Evolutionary conservation across 2,113 vertebrate genomes (phyloP).

Genomic region (Scartelaos histophorus): DNA sequence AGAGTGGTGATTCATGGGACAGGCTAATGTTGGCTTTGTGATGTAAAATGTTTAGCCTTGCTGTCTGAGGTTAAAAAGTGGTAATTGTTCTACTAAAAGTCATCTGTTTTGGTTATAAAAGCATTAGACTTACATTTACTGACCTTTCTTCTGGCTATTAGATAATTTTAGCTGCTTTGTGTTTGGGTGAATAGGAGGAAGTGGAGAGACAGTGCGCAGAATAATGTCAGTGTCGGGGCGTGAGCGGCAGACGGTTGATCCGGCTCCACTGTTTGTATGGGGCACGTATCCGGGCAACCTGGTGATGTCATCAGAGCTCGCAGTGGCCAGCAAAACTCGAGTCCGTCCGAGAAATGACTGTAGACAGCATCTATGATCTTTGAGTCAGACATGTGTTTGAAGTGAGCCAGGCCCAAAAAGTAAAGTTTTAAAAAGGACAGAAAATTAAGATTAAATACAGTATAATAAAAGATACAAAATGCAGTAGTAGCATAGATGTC

Average conservation of each 20-base stretch:
- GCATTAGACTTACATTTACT: slow-evolving; percentile 6
- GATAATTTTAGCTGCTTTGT: slow-evolving; percentile 24
- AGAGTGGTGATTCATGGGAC: not conserved
- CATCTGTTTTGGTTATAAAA: not conserved
- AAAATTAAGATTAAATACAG: not conserved
- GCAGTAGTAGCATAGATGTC: not conserved
- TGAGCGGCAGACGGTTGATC: slow-evolving; percentile 13
- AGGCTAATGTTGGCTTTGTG: not conserved
- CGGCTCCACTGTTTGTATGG: slow-evolving; percentile 41
- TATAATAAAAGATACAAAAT: not conserved
- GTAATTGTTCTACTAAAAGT: not conserved
- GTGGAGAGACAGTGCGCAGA: slow-evolving; percentile 7
- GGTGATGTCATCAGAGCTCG: slow-evolving; percentile 39
- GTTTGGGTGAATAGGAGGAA: slow-evolving; percentile 18
- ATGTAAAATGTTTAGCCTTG: not conserved
- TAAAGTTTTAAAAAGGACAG: too few species aligned
- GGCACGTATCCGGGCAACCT: slow-evolving; percentile 43
- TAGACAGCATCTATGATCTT: not conserved
- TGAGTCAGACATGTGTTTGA: not conserved
- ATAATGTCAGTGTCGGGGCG: slow-evolving; percentile 15
- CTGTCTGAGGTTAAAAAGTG: not conserved
- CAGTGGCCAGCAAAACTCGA: slow-evolving; percentile 43
- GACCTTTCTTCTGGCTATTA: not conserved
- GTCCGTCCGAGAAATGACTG: slow-evolving; percentile 23
- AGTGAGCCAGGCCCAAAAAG: not conserved